Conservation (phyloP, 2,888 invertebrate species). For the Drosophila infuscata region DNA sequence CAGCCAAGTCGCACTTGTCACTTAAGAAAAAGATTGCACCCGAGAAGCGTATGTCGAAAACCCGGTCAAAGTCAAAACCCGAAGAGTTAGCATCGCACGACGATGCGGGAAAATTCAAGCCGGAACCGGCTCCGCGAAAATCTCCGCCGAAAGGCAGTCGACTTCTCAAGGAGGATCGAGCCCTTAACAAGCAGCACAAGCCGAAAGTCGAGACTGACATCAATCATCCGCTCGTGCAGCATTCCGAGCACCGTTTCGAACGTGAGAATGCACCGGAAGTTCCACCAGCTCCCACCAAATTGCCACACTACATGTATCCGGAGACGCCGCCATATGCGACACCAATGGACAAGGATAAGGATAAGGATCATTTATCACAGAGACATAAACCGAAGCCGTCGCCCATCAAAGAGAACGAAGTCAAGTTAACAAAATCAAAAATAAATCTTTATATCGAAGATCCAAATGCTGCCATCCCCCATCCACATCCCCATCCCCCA, state of each 20-base stretch:
- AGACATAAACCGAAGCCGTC: slow-evolving; percentile 81
- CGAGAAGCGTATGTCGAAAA: slow-evolving; percentile 79
- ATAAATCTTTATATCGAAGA: slow-evolving; percentile 80
- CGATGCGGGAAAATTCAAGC: slow-evolving; percentile 84
- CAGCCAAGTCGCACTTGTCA: slow-evolving; percentile 65
- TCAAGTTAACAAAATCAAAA: slow-evolving; percentile 82
- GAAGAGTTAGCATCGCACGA: slow-evolving; percentile 80
- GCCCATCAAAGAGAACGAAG: slow-evolving; percentile 85
- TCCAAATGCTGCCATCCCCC: slow-evolving; percentile 63
- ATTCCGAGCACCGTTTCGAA: slow-evolving; percentile 92
- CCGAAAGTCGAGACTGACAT: slow-evolving; percentile 85
- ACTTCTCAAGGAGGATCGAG: slow-evolving; percentile 85
- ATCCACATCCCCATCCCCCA: slow-evolving; percentile 10
- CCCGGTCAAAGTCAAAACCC: slow-evolving; percentile 79
- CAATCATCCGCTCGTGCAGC: slow-evolving; percentile 90
- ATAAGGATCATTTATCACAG: slow-evolving; percentile 57
- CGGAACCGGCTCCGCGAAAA: slow-evolving; percentile 85
- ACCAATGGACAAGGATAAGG: slow-evolving; percentile 60
- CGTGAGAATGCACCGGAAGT: slow-evolving; percentile 85
- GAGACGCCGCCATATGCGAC: slow-evolving; percentile 86
- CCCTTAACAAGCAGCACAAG: slow-evolving; percentile 86
- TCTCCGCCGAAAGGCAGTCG: slow-evolving; percentile 82
- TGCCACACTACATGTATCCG: slow-evolving; percentile 88
- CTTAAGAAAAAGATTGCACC: slow-evolving; percentile 61
- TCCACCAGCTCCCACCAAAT: slow-evolving; percentile 87